A percentile compares a stretch with the other conserved stretches of the same genome.
Conservation (phyloP, 2,888 invertebrate genomes). For the Allacma fusca region DNA sequence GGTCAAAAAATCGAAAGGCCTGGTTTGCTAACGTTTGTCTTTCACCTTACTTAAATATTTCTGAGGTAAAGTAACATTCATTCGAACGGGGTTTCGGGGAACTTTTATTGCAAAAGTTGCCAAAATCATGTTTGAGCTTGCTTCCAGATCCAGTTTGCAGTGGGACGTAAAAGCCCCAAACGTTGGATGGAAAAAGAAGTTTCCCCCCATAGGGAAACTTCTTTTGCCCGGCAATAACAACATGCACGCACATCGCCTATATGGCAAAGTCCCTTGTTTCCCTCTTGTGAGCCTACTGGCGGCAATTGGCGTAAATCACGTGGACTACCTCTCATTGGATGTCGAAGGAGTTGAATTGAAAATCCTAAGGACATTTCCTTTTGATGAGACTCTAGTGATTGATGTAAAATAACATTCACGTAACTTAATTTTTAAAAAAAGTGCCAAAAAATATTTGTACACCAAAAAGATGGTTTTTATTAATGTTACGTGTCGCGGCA, state of each 20-base stretch:
- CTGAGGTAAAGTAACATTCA: background rate
- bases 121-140: background rate
- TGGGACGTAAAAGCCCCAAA: background rate
- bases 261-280: constrained; percentile 32
- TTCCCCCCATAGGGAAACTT: constrained; percentile 5
- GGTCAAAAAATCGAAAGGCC: constrained; percentile 19
- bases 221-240: background rate
- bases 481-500: no score
- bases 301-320: constrained; percentile 21
- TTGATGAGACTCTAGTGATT: constrained; percentile 1
- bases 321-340: constrained; percentile 34
- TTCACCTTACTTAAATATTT: constrained; percentile 13
- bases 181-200: background rate
- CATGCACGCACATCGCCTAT: background rate
- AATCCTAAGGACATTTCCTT: constrained; percentile 30
- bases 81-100: no score
- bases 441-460: no score
- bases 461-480: no score
- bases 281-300: constrained; percentile 4
- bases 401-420: constrained; percentile 22
- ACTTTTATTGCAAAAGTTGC: background rate
- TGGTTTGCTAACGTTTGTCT: constrained; percentile 37
- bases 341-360: constrained; percentile 36
- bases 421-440: no score
- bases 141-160: no score